These are phyloP conservation scores for Acanthurus tractus DNA, from an alignment of 2,797 vertebrate genomes.

Conservation along the genomic window DNA sequence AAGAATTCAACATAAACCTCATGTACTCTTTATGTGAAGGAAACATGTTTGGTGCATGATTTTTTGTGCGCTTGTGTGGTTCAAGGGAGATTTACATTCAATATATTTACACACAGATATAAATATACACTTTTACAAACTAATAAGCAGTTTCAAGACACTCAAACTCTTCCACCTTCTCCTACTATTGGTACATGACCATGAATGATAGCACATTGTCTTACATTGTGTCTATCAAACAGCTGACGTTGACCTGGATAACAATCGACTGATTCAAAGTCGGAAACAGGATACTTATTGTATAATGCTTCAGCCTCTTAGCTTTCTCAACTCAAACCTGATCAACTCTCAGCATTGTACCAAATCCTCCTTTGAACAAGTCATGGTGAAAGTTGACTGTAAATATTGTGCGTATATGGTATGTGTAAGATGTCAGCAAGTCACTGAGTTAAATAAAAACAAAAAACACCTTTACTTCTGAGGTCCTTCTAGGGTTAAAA, in stretches of 20 bases:
- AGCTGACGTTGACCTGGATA: conserved; percentile 7
- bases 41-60: conserved; percentile 77
- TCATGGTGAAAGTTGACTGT: background rate
- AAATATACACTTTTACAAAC: conserved; percentile 77
- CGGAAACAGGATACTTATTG: background rate
- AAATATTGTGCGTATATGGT: conserved; percentile 21
- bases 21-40: conserved; percentile 52
- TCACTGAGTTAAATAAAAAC: conserved; percentile 13
- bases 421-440: conserved; percentile 20
- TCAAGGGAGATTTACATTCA: conserved; percentile 75
- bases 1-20: conserved; percentile 37
- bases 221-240: conserved; percentile 17
- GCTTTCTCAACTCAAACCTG: background rate
- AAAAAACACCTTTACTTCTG: conserved; percentile 6
- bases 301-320: background rate
- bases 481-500: conserved; percentile 39
- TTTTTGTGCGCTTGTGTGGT: conserved; percentile 70
- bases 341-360: background rate
- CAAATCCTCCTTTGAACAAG: conserved; percentile 29
- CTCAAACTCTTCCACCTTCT: conserved; percentile 38
- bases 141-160: conserved; percentile 68
- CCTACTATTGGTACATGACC: conserved; percentile 22
- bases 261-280: conserved; percentile 24
- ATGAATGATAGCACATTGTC: conserved; percentile 9
- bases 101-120: conserved; percentile 73